These are phyloP conservation scores for Loriculus beryllinus DNA, from an alignment of 2,797 vertebrate genomes.

Conservation along the genomic window DNA sequence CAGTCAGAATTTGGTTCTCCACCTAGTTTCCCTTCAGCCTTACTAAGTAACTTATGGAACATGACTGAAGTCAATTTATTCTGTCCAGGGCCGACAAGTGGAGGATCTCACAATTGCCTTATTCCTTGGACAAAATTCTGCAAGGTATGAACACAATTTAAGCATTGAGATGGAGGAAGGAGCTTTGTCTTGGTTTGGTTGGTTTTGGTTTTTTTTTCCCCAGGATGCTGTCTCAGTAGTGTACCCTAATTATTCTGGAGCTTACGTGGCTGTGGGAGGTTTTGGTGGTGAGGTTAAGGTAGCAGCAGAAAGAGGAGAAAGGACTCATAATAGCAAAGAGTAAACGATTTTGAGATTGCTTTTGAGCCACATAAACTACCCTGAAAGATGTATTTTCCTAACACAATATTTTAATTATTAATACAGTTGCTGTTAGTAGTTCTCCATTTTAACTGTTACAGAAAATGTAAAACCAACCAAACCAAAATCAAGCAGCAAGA, in stretches of 20 bases:
- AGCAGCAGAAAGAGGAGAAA: not conserved
- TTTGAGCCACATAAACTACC: not conserved
- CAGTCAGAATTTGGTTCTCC: not conserved
- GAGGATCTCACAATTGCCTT: conserved; percentile 80
- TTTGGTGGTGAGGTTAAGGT: not conserved
- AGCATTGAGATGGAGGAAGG: not conserved
- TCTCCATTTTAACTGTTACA: not conserved
- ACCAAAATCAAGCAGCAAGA: not conserved
- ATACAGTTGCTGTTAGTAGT: not conserved
- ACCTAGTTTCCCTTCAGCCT: not conserved
- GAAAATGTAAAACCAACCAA: not conserved
- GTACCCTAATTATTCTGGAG: not conserved
- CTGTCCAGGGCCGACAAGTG: conserved; percentile 72
- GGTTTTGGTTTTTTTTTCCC: accelerated
- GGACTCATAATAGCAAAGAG: not conserved
- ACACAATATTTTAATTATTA: not conserved
- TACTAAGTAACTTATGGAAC: accelerated
- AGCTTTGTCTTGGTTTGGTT: not conserved
- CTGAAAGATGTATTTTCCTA: not conserved
- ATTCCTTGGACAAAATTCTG: conserved; percentile 95
- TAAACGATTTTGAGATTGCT: not conserved
- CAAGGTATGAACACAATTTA: conserved; percentile 80
- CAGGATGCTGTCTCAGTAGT: not conserved
- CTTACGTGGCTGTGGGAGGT: not conserved
- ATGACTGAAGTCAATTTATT: not conserved